These are phyloP conservation scores for Heliconius aoede DNA, from an alignment of 2,888 invertebrate genomes.

Conservation along the genomic window DNA sequence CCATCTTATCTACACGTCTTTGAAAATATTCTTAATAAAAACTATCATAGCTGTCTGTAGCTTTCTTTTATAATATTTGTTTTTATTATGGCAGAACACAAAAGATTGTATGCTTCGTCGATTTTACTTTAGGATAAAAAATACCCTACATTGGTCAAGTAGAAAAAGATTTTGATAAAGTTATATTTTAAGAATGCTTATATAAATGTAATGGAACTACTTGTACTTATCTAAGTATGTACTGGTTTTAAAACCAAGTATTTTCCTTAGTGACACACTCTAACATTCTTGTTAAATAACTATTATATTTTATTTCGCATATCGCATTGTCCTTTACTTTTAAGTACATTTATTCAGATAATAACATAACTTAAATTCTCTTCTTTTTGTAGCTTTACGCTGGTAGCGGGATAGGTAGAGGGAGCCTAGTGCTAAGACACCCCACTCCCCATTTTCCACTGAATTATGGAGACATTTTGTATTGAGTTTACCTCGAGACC, in stretches of 20 bases:
- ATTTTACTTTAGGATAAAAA: slow-evolving; percentile 10
- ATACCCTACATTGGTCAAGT: background rate
- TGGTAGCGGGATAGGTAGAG: no score
- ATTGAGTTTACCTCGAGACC: no score
- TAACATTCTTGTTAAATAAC: background rate
- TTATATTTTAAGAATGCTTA: slow-evolving; percentile 8
- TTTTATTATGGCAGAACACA: background rate
- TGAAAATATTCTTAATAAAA: background rate
- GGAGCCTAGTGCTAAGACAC: no score
- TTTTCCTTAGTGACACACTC: background rate
- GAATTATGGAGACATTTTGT: no score
- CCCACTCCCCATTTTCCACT: no score
- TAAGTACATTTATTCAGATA: background rate
- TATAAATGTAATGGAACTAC: background rate
- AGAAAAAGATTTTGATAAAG: background rate
- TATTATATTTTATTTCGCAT: background rate
- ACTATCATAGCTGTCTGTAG: background rate
- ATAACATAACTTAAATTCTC: background rate
- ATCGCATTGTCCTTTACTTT: background rate
- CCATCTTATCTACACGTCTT: background rate
- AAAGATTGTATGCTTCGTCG: slow-evolving; percentile 16
- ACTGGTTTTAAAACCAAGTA: background rate
- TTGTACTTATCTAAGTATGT: no score
- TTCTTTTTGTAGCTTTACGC: no score
- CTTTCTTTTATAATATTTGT: background rate